Evolutionary conservation across 2,888 invertebrate genomes (phyloP).

Genomic region (Acrocyrtus sp.): DNA sequence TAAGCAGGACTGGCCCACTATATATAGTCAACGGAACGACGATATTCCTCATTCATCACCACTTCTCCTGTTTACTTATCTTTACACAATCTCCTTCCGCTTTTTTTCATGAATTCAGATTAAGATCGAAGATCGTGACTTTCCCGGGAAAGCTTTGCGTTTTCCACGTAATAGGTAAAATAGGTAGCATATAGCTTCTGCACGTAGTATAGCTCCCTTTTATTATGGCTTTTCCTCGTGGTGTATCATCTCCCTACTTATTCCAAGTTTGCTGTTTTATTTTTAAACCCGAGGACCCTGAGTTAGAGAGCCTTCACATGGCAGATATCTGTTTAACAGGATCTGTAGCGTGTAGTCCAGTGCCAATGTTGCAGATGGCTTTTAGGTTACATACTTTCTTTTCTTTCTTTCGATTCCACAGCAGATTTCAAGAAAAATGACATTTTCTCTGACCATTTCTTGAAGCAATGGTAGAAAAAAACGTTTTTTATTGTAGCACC

Average conservation of each 20-base stretch:
- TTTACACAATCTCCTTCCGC: conserved; percentile 36
- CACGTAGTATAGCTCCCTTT: not conserved
- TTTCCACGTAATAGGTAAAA: not conserved
- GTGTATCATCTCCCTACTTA: not conserved
- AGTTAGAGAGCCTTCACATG: not conserved
- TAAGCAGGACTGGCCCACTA: not conserved
- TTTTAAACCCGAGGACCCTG: not conserved
- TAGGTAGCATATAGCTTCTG: not conserved
- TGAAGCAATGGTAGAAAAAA: not conserved
- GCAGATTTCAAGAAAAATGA: not conserved
- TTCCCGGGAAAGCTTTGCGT: conserved; percentile 34
- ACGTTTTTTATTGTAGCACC: not conserved
- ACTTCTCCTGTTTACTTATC: conserved; percentile 32
- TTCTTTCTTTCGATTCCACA: not conserved
- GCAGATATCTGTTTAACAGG: conserved; percentile 1
- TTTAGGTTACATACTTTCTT: too few species aligned
- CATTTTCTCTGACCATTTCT: not conserved
- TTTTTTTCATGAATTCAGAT: conserved; percentile 11
- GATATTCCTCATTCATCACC: not conserved
- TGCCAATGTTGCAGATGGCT: not conserved
- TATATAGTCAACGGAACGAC: not conserved
- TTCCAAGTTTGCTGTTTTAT: not conserved
- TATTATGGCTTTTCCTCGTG: not conserved
- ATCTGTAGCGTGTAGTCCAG: conserved; percentile 2
- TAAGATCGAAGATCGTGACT: conserved; percentile 42